Conservation (phyloP, 2,888 invertebrate species). For the Phortica magna region DNA sequence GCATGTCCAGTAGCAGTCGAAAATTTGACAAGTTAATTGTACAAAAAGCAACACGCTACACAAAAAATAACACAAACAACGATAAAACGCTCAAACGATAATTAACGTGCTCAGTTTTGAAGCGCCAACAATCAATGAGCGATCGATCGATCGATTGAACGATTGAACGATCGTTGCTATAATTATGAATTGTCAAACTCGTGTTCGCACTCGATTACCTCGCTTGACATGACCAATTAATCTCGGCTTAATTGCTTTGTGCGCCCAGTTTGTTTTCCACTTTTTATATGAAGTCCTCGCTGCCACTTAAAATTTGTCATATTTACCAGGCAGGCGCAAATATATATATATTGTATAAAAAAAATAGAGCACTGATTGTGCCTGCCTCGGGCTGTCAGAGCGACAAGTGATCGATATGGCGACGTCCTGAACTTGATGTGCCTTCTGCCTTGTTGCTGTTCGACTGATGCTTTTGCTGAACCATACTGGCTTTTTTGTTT, state of each 20-base stretch:
- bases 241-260: constrained; percentile 73
- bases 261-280: constrained; percentile 25
- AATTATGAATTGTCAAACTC: constrained; percentile 74
- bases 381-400: constrained; percentile 27
- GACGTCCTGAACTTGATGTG: constrained; percentile 26
- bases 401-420: constrained; percentile 63
- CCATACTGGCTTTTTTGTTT: constrained; percentile 10
- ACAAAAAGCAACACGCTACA: not conserved
- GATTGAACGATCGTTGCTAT: constrained; percentile 59
- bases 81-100: constrained; percentile 65
- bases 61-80: constrained; percentile 9
- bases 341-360: not conserved
- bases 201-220: constrained; percentile 74
- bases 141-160: constrained; percentile 24
- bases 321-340: constrained; percentile 55
- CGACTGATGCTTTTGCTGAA: not conserved
- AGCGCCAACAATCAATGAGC: constrained; percentile 27
- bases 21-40: not conserved
- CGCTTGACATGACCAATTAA: constrained; percentile 74
- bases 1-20: constrained; percentile 4
- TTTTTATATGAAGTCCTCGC: constrained; percentile 41
- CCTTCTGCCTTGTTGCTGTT: constrained; percentile 20
- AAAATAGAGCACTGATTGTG: constrained; percentile 13
- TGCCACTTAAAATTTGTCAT: constrained; percentile 61
- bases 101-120: constrained; percentile 37